Percentiles rank a stretch among this genome's conserved stretches.
Conservation (phyloP, 2,888 invertebrate genomes). For the Tetragnatha montana region DNA sequence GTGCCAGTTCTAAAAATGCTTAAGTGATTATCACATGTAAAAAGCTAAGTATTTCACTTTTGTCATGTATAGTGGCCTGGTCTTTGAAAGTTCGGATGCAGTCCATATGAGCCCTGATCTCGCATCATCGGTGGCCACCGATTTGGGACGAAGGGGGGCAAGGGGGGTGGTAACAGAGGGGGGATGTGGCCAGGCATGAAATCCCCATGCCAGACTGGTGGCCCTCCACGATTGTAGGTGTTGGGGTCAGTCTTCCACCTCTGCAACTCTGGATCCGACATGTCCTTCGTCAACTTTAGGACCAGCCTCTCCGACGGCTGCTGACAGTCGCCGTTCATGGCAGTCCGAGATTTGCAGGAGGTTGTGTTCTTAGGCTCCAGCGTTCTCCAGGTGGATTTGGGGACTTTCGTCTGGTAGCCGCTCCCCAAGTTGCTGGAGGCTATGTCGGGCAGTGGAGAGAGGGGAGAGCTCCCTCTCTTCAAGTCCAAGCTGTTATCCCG, state of each 20-base stretch:
- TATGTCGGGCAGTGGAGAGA: conserved; percentile 66
- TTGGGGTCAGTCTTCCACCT: conserved; percentile 55
- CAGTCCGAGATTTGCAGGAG: conserved; percentile 8
- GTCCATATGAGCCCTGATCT: conserved; percentile 22
- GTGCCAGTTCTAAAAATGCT: conserved; percentile 64
- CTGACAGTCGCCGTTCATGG: conserved; percentile 20
- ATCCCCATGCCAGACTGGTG: conserved; percentile 28
- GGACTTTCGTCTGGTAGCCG: conserved; percentile 27
- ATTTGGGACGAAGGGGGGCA: conserved; percentile 18
- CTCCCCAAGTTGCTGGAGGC: conserved; percentile 26
- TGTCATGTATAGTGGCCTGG: conserved; percentile 58
- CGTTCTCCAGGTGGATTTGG: conserved; percentile 50
- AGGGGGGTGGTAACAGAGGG: conserved; percentile 18
- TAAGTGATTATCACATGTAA: conserved; percentile 59
- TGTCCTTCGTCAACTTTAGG: conserved; percentile 54
- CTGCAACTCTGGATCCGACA: conserved; percentile 50
- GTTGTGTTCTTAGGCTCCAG: conserved; percentile 28
- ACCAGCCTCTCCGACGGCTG: conserved; percentile 43
- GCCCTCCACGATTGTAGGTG: conserved; percentile 9
- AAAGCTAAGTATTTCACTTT: conserved; percentile 55
- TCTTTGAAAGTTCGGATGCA: conserved; percentile 22
- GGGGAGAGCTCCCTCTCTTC: conserved; percentile 60
- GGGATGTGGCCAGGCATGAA: conserved; percentile 10
- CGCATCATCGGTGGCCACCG: conserved; percentile 20
- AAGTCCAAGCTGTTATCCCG: conserved; percentile 54